Evolutionary conservation across 2,113 vertebrate species (phyloP).

Genomic region (Ptychochromis oligacanthus): DNA sequence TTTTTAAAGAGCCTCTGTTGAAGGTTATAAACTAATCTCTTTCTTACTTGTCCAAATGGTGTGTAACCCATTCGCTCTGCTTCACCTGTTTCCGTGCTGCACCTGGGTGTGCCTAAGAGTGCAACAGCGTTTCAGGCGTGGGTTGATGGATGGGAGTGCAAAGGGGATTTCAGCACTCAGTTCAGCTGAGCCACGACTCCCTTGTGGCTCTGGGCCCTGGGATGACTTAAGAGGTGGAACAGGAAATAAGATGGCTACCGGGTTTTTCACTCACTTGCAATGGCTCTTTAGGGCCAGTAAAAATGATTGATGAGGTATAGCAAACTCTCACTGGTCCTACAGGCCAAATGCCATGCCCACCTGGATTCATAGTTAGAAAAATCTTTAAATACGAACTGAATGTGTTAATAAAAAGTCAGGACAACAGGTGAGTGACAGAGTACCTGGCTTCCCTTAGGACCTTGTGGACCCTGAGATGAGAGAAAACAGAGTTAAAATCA

Average conservation of each 20-base stretch:
- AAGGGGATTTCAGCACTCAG: conserved; percentile 48
- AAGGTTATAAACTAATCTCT: conserved; percentile 46
- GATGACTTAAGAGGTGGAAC: conserved; percentile 55
- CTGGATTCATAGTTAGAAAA: conserved; percentile 10
- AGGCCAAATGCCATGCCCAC: conserved; percentile 21
- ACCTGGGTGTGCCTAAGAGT: conserved; percentile 36
- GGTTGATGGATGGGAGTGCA: conserved; percentile 58
- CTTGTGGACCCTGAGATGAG: conserved; percentile 75
- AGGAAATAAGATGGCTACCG: conserved; percentile 42
- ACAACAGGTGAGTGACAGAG: not conserved
- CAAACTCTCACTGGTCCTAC: conserved; percentile 32
- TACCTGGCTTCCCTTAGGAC: conserved; percentile 83
- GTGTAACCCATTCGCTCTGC: conserved; percentile 59
- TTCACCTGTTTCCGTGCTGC: conserved; percentile 34
- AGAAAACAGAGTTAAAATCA: conserved; percentile 22
- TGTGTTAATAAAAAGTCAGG: conserved; percentile 11
- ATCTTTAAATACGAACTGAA: not conserved
- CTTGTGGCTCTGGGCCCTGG: conserved; percentile 7
- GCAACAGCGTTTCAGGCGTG: not conserved
- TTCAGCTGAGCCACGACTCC: conserved; percentile 52
- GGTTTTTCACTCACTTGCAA: not conserved
- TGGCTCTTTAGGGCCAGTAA: conserved; percentile 31
- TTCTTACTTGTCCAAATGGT: conserved; percentile 39
- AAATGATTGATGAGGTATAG: conserved; percentile 42
- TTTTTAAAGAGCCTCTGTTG: conserved; percentile 66